Conservation (phyloP, 2,888 invertebrate genomes). For the Platycnemis pennipes region DNA sequence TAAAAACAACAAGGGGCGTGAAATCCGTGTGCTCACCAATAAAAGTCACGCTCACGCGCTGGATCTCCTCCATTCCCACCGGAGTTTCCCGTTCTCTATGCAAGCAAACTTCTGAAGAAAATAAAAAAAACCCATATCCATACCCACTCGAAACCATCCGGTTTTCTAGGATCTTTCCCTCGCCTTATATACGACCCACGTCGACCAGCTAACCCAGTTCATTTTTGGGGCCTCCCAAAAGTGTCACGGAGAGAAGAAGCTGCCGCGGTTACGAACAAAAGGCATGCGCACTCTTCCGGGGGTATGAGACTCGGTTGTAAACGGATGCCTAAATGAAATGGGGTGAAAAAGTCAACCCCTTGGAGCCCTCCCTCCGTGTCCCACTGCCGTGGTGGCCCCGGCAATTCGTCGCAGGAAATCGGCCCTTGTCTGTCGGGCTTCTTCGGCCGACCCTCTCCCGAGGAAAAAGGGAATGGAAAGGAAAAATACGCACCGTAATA, state of each 20-base stretch:
- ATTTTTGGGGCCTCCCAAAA: constrained; percentile 8
- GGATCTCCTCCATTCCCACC: not conserved
- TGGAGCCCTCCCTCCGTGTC: not conserved
- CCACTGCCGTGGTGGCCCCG: not conserved
- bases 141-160: not conserved
- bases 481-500: not conserved
- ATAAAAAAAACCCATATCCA: not conserved
- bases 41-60: not conserved
- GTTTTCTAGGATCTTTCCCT: not conserved
- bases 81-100: not conserved
- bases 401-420: not conserved
- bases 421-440: not conserved
- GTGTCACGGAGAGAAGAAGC: not conserved
- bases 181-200: not conserved
- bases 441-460: not conserved
- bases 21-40: not conserved
- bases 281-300: not conserved
- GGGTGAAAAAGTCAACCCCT: not conserved
- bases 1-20: not conserved
- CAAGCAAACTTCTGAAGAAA: not conserved
- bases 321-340: not conserved
- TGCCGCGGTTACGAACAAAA: not conserved
- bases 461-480: not conserved
- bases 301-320: not conserved
- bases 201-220: constrained; percentile 28